Percentiles rank a stretch among this genome's conserved stretches.
Evolutionary conservation across 2,888 invertebrate genomes (phyloP).

Genomic region (Anarsia innoxiella): DNA sequence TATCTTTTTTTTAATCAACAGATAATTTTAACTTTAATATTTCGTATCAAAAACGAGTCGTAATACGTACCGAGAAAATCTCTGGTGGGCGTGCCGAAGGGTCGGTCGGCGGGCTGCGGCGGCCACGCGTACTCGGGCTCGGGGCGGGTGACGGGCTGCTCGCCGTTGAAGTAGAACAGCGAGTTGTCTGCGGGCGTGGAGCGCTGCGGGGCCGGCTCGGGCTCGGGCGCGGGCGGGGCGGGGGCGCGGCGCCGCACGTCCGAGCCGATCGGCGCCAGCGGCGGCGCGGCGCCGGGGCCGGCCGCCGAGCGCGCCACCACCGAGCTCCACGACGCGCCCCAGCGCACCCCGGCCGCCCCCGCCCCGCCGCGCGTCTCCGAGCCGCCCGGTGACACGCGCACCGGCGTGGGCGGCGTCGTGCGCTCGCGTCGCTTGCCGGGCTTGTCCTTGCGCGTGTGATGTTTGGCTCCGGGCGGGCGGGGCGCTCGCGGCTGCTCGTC

Average conservation of each 20-base stretch:
- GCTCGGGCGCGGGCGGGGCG: constrained; percentile 17
- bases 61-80: constrained; percentile 35
- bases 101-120: constrained; percentile 18
- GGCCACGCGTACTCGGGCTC: constrained; percentile 24
- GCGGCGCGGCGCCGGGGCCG: constrained; percentile 12
- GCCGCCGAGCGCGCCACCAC: constrained; percentile 39
- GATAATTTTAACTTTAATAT: too few relatives aligned
- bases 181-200: constrained; percentile 48
- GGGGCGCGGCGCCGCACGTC: constrained; percentile 15
- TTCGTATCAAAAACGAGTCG: too few relatives aligned
- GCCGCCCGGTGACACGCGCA: constrained; percentile 17
- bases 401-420: constrained; percentile 17
- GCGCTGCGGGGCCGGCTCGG: constrained; percentile 71
- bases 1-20: too few relatives aligned
- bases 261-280: constrained; percentile 21
- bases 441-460: constrained; percentile 18
- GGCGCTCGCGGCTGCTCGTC: constrained; percentile 8
- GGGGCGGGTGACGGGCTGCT: constrained; percentile 13
- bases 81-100: constrained; percentile 16
- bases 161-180: constrained; percentile 59
- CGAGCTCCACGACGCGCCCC: constrained; percentile 53
- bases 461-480: constrained; percentile 16
- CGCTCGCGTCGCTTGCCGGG: constrained; percentile 14
- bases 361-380: constrained; percentile 18
- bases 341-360: constrained; percentile 36